Conservation (phyloP, 2,888 invertebrate genomes). For the Teinopalpus imperialis region DNA sequence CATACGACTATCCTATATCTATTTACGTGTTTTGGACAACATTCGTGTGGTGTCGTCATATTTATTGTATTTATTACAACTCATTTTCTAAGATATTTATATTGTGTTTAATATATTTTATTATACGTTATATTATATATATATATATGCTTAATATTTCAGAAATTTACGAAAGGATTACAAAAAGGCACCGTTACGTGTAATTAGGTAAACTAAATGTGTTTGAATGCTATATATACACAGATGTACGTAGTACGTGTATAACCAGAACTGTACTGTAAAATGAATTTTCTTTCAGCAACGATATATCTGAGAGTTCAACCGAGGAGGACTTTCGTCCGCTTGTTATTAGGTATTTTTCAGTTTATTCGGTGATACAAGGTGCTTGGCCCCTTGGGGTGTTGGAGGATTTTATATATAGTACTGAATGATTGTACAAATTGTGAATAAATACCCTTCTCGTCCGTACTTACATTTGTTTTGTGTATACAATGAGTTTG, state of each 20-base stretch:
- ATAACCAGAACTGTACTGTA: constrained; percentile 44
- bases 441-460: constrained; percentile 20
- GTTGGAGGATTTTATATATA: constrained; percentile 24
- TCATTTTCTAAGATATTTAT: too few relatives aligned
- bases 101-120: constrained; percentile 4
- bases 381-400: constrained; percentile 32
- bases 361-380: constrained; percentile 46
- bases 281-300: constrained; percentile 69
- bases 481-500: constrained; percentile 7
- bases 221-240: constrained; percentile 20
- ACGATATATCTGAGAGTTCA: constrained; percentile 60
- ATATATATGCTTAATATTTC: constrained; percentile 52
- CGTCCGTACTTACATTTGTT: constrained; percentile 5
- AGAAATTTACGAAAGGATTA: constrained; percentile 50
- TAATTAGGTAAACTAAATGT: constrained; percentile 59
- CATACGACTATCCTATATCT: too few relatives aligned
- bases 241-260: constrained; percentile 19
- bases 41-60: too few relatives aligned
- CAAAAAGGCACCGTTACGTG: constrained; percentile 50
- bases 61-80: too few relatives aligned
- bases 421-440: constrained; percentile 9
- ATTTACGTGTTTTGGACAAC: too few relatives aligned
- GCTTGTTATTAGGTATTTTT: constrained; percentile 68
- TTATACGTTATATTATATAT: constrained; percentile 11
- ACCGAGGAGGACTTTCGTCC: constrained; percentile 48